These are phyloP conservation scores for Enoplosus armatus DNA, from an alignment of 2,797 vertebrate genomes.

Conservation along the genomic window DNA sequence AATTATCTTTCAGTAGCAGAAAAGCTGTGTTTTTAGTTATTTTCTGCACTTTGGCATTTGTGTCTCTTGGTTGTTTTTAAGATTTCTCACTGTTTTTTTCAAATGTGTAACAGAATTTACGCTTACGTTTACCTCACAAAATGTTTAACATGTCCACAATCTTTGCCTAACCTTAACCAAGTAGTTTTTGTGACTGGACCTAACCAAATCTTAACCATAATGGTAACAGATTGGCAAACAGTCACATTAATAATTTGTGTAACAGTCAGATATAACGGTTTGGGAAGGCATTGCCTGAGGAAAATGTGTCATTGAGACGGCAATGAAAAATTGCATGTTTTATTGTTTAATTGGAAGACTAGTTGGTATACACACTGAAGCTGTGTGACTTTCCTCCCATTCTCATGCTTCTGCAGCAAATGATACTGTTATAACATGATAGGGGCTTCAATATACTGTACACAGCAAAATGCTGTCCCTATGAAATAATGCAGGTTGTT, in stretches of 20 bases:
- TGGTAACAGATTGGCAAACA: neutral
- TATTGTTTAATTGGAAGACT: neutral
- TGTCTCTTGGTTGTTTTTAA: too few species aligned
- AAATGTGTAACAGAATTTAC: too few species aligned
- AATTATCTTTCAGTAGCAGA: neutral
- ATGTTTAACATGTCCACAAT: neutral
- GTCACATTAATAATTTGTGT: neutral
- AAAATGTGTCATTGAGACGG: neutral
- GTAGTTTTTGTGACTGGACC: neutral
- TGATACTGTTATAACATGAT: neutral
- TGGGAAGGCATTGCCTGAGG: neutral
- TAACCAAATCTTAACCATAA: neutral
- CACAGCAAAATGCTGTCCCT: neutral
- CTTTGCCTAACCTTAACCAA: neutral
- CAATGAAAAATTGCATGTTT: neutral
- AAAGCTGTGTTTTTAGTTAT: too few species aligned
- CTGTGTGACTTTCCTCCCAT: neutral
- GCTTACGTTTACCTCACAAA: neutral
- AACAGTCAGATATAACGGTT: neutral
- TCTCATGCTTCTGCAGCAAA: neutral
- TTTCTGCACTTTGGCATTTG: too few species aligned
- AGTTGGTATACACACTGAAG: neutral
- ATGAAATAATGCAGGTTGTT: slow-evolving; percentile 15
- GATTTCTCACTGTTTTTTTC: neutral
- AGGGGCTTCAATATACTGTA: neutral